These are phyloP conservation scores for Argentina silus DNA, from an alignment of 2,797 vertebrate genomes.

Conservation along the genomic window DNA sequence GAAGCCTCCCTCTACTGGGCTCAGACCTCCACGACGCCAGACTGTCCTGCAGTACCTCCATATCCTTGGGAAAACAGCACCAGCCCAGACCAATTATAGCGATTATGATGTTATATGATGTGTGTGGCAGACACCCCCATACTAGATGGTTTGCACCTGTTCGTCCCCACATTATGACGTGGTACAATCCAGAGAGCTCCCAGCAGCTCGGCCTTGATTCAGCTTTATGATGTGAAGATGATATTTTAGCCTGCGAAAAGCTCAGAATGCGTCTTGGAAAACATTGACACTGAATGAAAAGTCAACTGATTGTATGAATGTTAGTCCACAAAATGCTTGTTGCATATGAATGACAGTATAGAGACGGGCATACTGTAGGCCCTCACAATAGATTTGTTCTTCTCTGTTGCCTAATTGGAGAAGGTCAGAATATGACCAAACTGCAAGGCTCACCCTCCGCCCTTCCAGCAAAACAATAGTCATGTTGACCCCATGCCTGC, in stretches of 20 bases:
- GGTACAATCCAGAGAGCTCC: background rate
- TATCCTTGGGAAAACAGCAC: slow-evolving; percentile 26
- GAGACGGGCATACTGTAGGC: no score
- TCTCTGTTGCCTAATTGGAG: no score
- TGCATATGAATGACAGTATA: no score
- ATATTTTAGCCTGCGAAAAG: background rate
- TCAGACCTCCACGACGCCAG: slow-evolving; percentile 11
- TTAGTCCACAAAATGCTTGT: no score
- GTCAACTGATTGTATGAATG: background rate
- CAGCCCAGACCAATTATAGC: slow-evolving; percentile 10
- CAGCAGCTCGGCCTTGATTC: background rate
- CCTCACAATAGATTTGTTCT: no score
- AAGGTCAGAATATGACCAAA: background rate
- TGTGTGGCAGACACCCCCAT: slow-evolving; percentile 1
- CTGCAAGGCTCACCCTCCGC: background rate
- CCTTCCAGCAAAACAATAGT: background rate
- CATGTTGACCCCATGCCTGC: background rate
- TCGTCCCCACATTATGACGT: background rate
- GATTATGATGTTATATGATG: slow-evolving; percentile 13
- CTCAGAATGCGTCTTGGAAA: background rate
- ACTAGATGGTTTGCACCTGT: slow-evolving; percentile 1
- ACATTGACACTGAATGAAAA: background rate
- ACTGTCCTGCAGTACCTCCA: slow-evolving; percentile 8
- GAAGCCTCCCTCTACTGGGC: slow-evolving; percentile 12
- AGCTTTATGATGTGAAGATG: background rate